Evolutionary conservation across 2,888 invertebrate genomes (phyloP), one percentile per base, ranked within the genome.

Genomic region (Scotopteryx bipunctaria): DNA sequence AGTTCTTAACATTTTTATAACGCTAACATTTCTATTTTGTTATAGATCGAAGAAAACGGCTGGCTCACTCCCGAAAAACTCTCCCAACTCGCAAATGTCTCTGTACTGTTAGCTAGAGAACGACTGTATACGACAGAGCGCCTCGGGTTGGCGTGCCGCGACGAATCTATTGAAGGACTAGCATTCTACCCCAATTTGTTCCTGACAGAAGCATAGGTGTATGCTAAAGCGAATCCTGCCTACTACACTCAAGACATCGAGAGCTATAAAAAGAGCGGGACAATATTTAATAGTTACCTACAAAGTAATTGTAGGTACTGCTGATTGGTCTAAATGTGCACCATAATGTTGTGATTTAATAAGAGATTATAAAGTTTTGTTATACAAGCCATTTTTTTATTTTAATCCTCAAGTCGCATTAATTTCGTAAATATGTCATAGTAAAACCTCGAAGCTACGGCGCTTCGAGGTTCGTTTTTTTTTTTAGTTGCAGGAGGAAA

Each of bases 141-240:
- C 56, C 91, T 93, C 64, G 99, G 98, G 0, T 92, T 94, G 69
- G 93, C 97, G 1, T 99, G 99, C 76, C 92, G 99, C 48, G 99
- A 99, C 85, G 99, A 99, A 78, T 95, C 97, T 0, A 95, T 98
- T 48, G 98, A 99, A 88, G 99, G 99, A 5, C 88, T 99, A 29
- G 92, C 96, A 51, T 99, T 99, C 86, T 99, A 96, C 88, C 96
- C 97, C 0, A 99, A 99, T 91, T 84, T 93, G 51, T 96, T 99
- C 83, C 84, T 96, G 31, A 83, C 66, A 79, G 86, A 83, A 67
- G 69, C 67, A 23, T 78, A 69, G 49, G n/a, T 6, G 5, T 9
- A 9, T 9, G 5, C 23, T 23, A 23, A 1, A 1, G 1, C 6
- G 5, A 23, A 6, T n/a, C n/a, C 21, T 23, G 6, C 1, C 8